phyloP scores from a whole-genome alignment of 2,888 invertebrate genomes.

The Rugalucina vietnamica region DNA sequence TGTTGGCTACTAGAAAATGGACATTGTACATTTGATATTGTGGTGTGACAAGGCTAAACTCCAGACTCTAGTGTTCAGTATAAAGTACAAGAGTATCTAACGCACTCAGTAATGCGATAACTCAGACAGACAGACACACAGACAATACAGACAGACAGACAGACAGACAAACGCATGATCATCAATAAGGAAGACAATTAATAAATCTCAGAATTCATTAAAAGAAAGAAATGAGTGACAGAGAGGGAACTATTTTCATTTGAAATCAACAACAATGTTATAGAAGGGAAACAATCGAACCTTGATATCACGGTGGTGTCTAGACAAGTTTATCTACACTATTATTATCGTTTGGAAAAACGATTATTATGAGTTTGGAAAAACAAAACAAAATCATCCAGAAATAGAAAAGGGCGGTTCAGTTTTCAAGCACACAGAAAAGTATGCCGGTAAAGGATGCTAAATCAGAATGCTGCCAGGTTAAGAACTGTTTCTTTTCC shows the following conservation, averaged over 20 bases:
- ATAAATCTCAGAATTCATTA: no score
- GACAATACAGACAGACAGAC: constrained; percentile 10
- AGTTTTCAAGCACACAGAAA: no score
- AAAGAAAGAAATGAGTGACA: no score
- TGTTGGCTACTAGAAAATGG: constrained; percentile 24
- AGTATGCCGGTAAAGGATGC: no score
- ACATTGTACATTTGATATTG: constrained; percentile 54
- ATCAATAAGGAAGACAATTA: no score
- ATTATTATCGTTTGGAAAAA: no score
- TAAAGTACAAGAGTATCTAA: constrained; percentile 54
- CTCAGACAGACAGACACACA: constrained; percentile 6
- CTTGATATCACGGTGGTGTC: neutral
- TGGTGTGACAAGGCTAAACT: constrained; percentile 62
- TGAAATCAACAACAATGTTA: neutral
- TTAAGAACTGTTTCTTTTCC: no score
- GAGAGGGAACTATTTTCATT: no score
- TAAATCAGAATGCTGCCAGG: no score
- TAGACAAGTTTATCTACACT: neutral
- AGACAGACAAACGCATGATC: neutral
- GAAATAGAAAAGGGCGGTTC: no score
- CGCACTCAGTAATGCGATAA: neutral
- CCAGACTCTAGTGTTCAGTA: constrained; percentile 41
- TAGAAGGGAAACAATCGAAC: neutral
- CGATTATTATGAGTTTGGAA: no score
- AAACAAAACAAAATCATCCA: no score